phyloP scores from a whole-genome alignment of 2,797 vertebrate species.

The Xyrichtys novacula region DNA sequence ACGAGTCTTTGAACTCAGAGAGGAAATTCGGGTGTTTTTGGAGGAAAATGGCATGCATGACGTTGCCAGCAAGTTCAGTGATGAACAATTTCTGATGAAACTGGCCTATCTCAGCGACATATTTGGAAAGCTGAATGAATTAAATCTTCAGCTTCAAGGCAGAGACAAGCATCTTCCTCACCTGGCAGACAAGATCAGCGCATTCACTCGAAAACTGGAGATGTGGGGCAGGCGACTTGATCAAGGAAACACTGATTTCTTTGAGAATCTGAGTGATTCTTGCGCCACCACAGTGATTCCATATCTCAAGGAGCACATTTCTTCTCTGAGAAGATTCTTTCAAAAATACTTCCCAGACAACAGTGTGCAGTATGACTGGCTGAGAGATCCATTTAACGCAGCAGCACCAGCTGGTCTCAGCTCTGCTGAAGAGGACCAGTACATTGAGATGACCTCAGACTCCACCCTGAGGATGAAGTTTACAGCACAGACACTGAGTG shows the following conservation, averaged over 20 bases:
- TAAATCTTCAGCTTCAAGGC: conserved; percentile 12
- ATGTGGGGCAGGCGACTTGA: background rate
- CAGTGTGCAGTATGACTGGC: background rate
- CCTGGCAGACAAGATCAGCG: conserved; percentile 55
- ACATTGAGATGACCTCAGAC: background rate
- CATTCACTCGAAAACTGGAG: conserved; percentile 25
- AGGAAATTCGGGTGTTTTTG: background rate
- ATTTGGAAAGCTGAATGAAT: conserved; percentile 26
- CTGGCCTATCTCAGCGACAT: conserved; percentile 9
- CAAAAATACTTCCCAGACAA: background rate
- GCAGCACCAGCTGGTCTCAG: background rate
- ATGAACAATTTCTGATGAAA: conserved; percentile 12
- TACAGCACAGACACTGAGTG: background rate
- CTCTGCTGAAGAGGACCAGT: background rate
- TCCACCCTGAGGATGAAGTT: background rate
- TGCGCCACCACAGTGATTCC: background rate
- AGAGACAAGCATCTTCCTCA: background rate
- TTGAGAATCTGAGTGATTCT: background rate
- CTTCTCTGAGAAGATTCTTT: too few species aligned
- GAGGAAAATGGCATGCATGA: conserved; percentile 1
- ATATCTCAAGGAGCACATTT: background rate
- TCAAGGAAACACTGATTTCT: background rate
- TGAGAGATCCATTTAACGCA: background rate
- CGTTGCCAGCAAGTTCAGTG: background rate
- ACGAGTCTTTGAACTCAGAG: background rate